These are phyloP conservation scores for Archaeoteleia sp. DNA, from an alignment of 2,888 invertebrate species.

Conservation along the genomic window DNA sequence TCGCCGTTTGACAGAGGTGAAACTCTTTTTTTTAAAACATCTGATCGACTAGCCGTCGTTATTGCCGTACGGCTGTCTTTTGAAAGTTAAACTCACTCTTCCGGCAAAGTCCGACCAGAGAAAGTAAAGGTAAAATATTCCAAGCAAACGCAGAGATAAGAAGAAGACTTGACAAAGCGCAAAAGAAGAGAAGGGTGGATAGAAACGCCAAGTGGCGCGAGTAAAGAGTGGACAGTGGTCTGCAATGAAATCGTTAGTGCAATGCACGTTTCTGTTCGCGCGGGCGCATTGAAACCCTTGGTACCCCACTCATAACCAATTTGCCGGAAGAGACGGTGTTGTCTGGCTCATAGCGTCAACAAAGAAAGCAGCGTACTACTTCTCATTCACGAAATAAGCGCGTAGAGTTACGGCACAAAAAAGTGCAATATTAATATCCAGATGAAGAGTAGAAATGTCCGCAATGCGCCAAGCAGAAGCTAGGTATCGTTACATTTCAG, in stretches of 20 bases:
- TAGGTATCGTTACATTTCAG: conserved; percentile 31
- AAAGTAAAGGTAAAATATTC: conserved; percentile 10
- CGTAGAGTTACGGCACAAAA: no score
- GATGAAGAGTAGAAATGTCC: conserved; percentile 79
- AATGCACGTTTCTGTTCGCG: conserved; percentile 25
- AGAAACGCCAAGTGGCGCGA: conserved; percentile 16
- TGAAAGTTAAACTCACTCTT: no score
- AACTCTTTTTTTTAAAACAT: no score
- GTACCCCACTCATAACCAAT: conserved; percentile 24
- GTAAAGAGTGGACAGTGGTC: conserved; percentile 44
- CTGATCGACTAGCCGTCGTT: no score
- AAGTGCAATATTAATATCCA: conserved; percentile 88
- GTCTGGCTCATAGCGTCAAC: no score
- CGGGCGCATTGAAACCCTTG: conserved; percentile 33
- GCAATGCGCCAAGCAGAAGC: conserved; percentile 73
- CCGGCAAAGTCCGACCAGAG: conserved; percentile 10
- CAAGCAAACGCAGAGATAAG: background rate
- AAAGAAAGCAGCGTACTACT: no score
- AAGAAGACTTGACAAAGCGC: background rate
- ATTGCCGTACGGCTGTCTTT: no score
- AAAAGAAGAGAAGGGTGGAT: background rate
- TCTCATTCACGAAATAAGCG: no score
- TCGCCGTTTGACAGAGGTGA: no score
- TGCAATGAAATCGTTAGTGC: conserved; percentile 28
- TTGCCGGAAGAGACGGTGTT: no score